Evolutionary conservation across 2,797 vertebrate species (phyloP).

Genomic region (Sebastes trivittatus): DNA sequence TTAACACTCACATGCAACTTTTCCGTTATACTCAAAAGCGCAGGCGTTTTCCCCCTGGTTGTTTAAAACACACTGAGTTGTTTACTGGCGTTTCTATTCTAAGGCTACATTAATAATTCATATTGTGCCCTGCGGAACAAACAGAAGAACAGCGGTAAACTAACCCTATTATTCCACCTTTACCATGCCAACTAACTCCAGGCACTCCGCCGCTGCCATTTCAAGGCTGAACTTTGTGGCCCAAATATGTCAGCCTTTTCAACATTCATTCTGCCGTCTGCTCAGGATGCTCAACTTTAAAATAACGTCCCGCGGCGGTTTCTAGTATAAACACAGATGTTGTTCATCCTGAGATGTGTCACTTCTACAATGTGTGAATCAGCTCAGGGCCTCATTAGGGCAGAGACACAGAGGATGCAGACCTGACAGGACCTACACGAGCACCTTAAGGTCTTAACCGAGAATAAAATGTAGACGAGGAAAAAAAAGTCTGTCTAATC

Average conservation of each 20-base stretch:
- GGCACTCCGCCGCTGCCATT: constrained; percentile 37
- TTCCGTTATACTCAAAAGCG: constrained; percentile 31
- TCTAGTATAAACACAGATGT: constrained; percentile 44
- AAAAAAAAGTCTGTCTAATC: constrained; percentile 29
- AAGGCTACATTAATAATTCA: constrained; percentile 72
- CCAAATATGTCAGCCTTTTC: constrained; percentile 66
- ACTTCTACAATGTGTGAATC: constrained; percentile 54
- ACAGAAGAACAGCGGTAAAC: constrained; percentile 47
- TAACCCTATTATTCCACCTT: constrained; percentile 55
- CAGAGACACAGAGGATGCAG: constrained; percentile 13
- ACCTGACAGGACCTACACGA: constrained; percentile 14
- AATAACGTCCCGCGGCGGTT: constrained; percentile 36
- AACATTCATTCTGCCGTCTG: constrained; percentile 40
- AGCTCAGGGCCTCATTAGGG: constrained; percentile 50
- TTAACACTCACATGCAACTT: constrained; percentile 47
- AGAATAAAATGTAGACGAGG: constrained; percentile 11
- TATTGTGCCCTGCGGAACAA: constrained; percentile 37
- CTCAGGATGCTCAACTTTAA: constrained; percentile 28
- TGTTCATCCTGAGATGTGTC: constrained; percentile 39
- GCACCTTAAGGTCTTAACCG: constrained; percentile 24
- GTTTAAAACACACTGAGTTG: constrained; percentile 47
- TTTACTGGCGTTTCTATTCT: constrained; percentile 63
- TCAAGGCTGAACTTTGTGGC: constrained; percentile 55
- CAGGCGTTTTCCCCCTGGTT: constrained; percentile 19
- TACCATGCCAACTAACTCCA: constrained; percentile 45